Percentiles rank a stretch among this genome's conserved stretches.
Conservation (phyloP, 1,140 invertebrate genomes). For the Melitaea cinxia region DNA sequence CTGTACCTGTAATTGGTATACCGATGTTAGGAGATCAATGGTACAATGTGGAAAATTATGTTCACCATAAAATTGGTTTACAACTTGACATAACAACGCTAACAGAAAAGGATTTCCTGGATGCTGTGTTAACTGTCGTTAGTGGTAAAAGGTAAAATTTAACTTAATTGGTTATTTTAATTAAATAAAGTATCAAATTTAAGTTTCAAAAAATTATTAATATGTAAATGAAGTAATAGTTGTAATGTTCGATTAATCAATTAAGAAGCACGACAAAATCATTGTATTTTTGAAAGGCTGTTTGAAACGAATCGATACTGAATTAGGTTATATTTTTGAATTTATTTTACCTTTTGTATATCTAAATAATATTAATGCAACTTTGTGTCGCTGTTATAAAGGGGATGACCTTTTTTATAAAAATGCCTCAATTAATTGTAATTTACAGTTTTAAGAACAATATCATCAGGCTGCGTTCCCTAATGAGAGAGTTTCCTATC, state of each 20-base stretch:
- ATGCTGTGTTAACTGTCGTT: constrained; percentile 6
- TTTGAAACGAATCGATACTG: no score
- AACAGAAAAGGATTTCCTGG: constrained; percentile 14
- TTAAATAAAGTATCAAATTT: no score
- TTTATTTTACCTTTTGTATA: no score
- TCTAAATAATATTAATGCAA: no score
- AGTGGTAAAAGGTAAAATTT: constrained; percentile 16
- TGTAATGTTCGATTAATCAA: no score
- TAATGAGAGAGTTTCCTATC: constrained; percentile 23
- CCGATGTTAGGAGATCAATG: constrained; percentile 21
- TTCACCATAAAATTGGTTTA: constrained; percentile 18
- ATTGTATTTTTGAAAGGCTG: no score
- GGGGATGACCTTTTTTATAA: no score
- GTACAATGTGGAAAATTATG: constrained; percentile 24
- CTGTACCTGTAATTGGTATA: constrained; percentile 17
- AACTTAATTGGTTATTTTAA: background rate
- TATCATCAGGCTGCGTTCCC: constrained; percentile 1
- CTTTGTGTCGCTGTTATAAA: no score
- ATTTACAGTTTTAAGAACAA: constrained; percentile 31
- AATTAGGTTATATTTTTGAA: no score
- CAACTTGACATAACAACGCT: constrained; percentile 11
- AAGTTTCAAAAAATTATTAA: no score
- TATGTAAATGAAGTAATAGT: no score
- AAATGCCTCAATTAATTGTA: background rate
- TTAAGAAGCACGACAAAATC: no score